Base-by-base conservation (phyloP, 2,113 vertebrate genomes). In the Electrona antarctica region DNA sequence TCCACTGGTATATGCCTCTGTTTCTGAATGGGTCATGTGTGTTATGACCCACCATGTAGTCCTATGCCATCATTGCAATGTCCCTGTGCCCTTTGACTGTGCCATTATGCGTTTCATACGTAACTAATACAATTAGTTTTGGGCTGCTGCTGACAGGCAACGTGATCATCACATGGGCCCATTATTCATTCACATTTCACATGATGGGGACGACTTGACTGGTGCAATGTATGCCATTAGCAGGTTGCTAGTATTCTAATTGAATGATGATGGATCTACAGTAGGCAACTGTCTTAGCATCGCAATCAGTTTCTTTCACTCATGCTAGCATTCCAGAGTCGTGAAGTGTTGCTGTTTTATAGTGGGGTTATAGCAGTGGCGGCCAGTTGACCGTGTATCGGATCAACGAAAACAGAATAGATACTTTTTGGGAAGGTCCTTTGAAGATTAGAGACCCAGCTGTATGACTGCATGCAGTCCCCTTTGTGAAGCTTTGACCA, bases 1-100 rank as follows among this genome's bases (percentile, higher is more conserved):
- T 56, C 61, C 11, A 2, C 13, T 45, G 9, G 59, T 45, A 45
- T 60, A 33, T 60, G 29, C 15, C 56, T 41, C 33, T 46, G 60
- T 47, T 3, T 61, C 7, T 67, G 69, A 68, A 56, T 62, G 64
- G 8, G 77, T 68, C 69, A 56, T 71, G 63, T 59, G 66, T 69
- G 54, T 28, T 52, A 52, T 2, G 74, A 74, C 69, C 60, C 52
- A 52, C 77, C 73, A 69, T 50, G 21, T 21, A 56, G 21, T 57
- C 64, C 58, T 71, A 67, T 21, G 21, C 78, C 64, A 80, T 74
- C 64, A 79, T 64, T 12, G 69, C 57, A 29, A 78, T 70, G 77
- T 83, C 79, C 47, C 78, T 63, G 41, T 15, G 61, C 13, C 15
- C 52, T 66, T 69, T 68, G 63, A 54, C 63, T 46, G 15, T 54